Evolutionary conservation across 2,797 vertebrate species (phyloP).

Genomic region (Numenius phaeopus): DNA sequence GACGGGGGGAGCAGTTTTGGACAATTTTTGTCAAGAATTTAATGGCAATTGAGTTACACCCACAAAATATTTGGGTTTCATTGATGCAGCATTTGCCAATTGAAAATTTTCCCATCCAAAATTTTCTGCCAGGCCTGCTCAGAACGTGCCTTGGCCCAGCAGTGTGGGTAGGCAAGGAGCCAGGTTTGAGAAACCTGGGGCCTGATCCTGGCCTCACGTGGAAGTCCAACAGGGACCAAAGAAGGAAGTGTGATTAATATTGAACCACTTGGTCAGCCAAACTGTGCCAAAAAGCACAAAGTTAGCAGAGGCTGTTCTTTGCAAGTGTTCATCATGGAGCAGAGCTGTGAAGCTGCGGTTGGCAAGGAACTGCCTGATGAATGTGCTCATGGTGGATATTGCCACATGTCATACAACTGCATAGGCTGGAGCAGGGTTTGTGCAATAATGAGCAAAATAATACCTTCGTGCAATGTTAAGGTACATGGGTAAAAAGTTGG

Average conservation of each 20-base stretch:
- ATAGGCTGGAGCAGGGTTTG: too few species aligned
- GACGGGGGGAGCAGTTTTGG: fast-evolving
- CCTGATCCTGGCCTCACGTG: background rate
- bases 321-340: fast-evolving
- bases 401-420: background rate
- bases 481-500: fast-evolving
- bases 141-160: background rate
- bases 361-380: background rate
- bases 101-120: background rate
- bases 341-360: background rate
- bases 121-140: background rate
- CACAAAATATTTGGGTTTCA: background rate
- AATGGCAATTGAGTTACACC: background rate
- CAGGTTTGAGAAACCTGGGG: background rate
- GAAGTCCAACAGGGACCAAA: background rate
- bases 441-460: background rate
- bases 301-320: background rate
- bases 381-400: background rate
- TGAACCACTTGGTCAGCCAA: background rate
- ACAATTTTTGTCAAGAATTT: background rate
- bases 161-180: background rate
- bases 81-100: background rate
- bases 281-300: background rate
- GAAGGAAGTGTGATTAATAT: background rate
- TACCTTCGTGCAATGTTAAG: background rate